A percentile compares a stretch with the other conserved stretches of the same genome.
Evolutionary conservation across 1,140 invertebrate species (phyloP).

Genomic region (Zaprionus ghesquierei): DNA sequence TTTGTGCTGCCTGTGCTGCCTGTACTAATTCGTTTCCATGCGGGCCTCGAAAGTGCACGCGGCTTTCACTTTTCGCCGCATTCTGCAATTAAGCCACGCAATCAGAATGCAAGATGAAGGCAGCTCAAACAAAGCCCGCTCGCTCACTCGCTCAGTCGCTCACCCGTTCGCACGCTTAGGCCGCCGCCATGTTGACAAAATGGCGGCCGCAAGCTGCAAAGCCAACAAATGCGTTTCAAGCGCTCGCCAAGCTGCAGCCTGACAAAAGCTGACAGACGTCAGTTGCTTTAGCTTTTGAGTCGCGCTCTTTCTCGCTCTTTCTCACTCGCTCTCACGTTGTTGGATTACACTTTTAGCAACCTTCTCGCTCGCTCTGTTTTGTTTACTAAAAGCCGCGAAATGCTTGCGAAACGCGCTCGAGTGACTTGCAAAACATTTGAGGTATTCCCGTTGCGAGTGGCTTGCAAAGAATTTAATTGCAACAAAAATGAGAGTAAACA

Average conservation of each 20-base stretch:
- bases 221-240: constrained; percentile 56
- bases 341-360: constrained; percentile 57
- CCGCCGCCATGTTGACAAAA: constrained; percentile 63
- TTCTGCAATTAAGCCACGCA: constrained; percentile 76
- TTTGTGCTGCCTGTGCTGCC: constrained; percentile 14
- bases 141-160: neutral
- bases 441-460: neutral
- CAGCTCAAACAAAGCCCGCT: constrained; percentile 55
- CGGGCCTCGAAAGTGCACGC: constrained; percentile 53
- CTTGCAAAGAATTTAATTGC: neutral
- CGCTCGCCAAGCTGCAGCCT: constrained; percentile 7
- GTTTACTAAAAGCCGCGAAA: constrained; percentile 26
- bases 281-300: neutral
- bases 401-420: constrained; percentile 1
- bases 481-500: neutral
- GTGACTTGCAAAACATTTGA: constrained; percentile 3
- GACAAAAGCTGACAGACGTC: constrained; percentile 53
- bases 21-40: constrained; percentile 35
- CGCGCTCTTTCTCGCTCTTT: constrained; percentile 13
- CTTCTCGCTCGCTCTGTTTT: constrained; percentile 11
- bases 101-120: constrained; percentile 80
- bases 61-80: constrained; percentile 62
- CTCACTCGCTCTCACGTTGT: neutral
- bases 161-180: neutral
- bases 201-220: constrained; percentile 73